Percentiles rank a stretch among this genome's conserved stretches.
These are phyloP conservation scores for Tretioscincus oriximinensis DNA, from an alignment of 2,113 vertebrate species.

Conservation along the genomic window DNA sequence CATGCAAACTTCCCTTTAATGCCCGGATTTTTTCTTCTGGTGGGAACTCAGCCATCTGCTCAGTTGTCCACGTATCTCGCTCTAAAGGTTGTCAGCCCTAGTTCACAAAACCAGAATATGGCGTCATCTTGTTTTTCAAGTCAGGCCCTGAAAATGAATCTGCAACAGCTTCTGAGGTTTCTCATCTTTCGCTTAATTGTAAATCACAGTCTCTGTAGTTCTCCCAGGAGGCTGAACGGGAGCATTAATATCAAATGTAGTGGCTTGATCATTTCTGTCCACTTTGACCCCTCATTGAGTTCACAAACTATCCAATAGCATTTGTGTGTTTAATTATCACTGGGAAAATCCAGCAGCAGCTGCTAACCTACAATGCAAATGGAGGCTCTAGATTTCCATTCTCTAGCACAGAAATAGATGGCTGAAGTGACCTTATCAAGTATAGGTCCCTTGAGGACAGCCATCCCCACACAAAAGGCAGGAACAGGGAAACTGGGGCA, in stretches of 20 bases:
- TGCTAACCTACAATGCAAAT: neutral
- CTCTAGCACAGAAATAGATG: conserved; percentile 18
- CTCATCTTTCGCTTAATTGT: neutral
- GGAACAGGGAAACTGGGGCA: conserved; percentile 15
- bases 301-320: neutral
- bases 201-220: neutral
- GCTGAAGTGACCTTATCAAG: conserved; percentile 12
- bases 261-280: neutral
- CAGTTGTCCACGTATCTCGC: no score
- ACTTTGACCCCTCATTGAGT: neutral
- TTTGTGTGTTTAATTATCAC: neutral
- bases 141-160: neutral
- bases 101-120: no score
- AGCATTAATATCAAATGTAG: neutral
- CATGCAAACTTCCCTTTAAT: no score
- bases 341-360: neutral
- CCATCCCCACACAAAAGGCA: conserved; percentile 9
- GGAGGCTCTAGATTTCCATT: neutral
- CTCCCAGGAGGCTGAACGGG: neutral
- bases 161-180: neutral
- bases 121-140: no score
- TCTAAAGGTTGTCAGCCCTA: no score
- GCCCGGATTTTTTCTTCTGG: no score
- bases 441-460: neutral
- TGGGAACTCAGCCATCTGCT: no score